phyloP scores from a whole-genome alignment of 2,888 invertebrate genomes.

The Hirtodrosophila confusa region DNA sequence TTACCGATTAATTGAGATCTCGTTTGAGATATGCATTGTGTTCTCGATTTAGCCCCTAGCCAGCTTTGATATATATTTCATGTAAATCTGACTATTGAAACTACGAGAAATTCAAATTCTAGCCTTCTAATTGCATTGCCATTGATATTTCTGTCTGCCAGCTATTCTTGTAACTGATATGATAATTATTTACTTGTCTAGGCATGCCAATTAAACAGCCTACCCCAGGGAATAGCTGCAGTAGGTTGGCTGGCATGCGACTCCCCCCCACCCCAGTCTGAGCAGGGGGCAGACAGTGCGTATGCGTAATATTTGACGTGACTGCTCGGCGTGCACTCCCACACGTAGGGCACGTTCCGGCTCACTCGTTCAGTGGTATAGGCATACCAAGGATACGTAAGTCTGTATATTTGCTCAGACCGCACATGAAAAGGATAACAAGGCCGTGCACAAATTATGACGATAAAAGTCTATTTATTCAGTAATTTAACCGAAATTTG shows the following conservation, averaged over 20 bases:
- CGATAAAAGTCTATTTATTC: constrained; percentile 80
- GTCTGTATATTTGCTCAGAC: constrained; percentile 11
- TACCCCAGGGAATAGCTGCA: constrained; percentile 12
- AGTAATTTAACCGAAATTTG: constrained; percentile 76
- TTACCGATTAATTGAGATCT: not conserved
- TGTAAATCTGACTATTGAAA: too few relatives aligned
- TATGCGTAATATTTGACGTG: constrained; percentile 45
- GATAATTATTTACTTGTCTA: constrained; percentile 66
- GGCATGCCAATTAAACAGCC: constrained; percentile 54
- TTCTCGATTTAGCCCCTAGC: not conserved
- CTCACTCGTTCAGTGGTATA: not conserved
- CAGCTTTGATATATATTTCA: not conserved
- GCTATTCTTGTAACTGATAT: constrained; percentile 58
- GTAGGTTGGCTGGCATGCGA: not conserved
- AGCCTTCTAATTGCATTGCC: constrained; percentile 2
- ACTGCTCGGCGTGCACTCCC: not conserved
- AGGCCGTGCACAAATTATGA: constrained; percentile 72
- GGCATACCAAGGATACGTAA: constrained; percentile 3
- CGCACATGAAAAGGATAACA: constrained; percentile 57
- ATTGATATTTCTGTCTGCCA: constrained; percentile 6
- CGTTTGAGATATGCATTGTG: not conserved
- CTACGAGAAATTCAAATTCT: not conserved
- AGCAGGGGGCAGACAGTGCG: constrained; percentile 29
- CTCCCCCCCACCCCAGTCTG: not conserved
- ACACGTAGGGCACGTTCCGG: constrained; percentile 11